A percentile compares a stretch with the other conserved stretches of the same genome.
Conservation (phyloP, 2,113 vertebrate species). For the Pao palembangensis region DNA sequence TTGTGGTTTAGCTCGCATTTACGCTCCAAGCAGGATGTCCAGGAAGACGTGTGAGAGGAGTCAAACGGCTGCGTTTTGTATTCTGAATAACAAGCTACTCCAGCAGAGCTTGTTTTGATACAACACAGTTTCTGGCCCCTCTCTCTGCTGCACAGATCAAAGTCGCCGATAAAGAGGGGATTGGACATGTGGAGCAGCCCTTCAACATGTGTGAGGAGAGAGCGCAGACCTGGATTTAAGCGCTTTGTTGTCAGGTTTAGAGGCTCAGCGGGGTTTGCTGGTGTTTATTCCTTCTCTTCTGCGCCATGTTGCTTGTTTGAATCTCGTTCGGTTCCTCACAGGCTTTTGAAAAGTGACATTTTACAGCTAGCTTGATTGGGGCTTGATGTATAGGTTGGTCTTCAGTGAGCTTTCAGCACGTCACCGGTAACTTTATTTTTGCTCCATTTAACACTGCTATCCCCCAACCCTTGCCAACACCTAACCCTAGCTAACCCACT, state of each 20-base stretch:
- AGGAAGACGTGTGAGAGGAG: neutral
- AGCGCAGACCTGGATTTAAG: neutral
- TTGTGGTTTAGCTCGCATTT: neutral
- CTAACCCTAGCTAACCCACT: too few relatives aligned
- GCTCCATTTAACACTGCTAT: too few relatives aligned
- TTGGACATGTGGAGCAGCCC: slow-evolving; percentile 10
- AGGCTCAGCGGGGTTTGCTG: slow-evolving; percentile 5
- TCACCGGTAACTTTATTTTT: too few relatives aligned
- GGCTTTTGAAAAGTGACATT: neutral
- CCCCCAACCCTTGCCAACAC: too few relatives aligned
- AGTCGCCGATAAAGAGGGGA: neutral
- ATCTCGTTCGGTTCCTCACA: neutral
- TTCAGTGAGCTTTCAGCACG: too few relatives aligned
- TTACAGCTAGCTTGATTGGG: neutral
- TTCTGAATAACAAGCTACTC: too few relatives aligned
- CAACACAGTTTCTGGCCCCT: too few relatives aligned
- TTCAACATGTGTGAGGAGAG: slow-evolving; percentile 16
- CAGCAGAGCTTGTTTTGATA: neutral
- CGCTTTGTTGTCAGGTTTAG: slow-evolving; percentile 24
- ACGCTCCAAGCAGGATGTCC: neutral
- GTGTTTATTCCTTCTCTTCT: slow-evolving; percentile 12
- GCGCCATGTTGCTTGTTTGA: neutral
- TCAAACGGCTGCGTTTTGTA: slow-evolving; percentile 4
- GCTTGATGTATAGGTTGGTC: too few relatives aligned
- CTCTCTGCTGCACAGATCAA: neutral